Base-by-base conservation (phyloP, 2,888 invertebrate genomes). In the Agonum fuliginosum region DNA sequence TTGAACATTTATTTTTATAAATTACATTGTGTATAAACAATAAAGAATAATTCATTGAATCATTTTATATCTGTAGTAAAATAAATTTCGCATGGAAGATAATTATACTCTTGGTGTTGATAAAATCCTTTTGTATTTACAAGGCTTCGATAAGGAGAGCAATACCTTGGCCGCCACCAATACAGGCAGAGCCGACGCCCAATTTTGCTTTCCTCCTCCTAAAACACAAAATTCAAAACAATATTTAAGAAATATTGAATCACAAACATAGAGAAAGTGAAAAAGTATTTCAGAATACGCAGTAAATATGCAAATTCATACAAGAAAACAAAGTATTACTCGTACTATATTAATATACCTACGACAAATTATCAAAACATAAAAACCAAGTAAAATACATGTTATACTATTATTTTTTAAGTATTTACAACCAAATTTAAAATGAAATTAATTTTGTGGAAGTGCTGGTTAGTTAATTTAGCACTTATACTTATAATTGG, bases 141-240 rank as follows among this genome's bases (percentile, higher is more conserved):
- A 93, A 87, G 30, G 91, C 86, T 87, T 99, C 98, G 51, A 99
- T 85, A 85, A 99, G 89, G 10, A 99, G 83, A 1, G 99, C 97
- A 84, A 99, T 99, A 78, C 99, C 99, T 88, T 99, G 98, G 1
- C 99, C 99, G 51, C 99, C 99, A 24, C 99, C 99, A 87, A 99
- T 99, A 86, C 99, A 99, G 0, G 99, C 99, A 0, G 98, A 94
- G 6, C 98, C 99, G 84, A 99, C 93, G 30, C 92, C 98, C 78
- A 94, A 91, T 86, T 96, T 97, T 22, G 92, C 91, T 58, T 94
- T 93, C 80, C 94, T 93, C 80, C 97, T 92, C 87, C 97, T 97
- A 85, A 41, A 67, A 67, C 19, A 8, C 1, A 1, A 37, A 71
- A 22, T 24, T 65, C 10, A 81, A 79, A 79, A 73, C 72, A 74